phyloP scores from a whole-genome alignment of 2,888 invertebrate species.

The Epirrhoe tristata region DNA sequence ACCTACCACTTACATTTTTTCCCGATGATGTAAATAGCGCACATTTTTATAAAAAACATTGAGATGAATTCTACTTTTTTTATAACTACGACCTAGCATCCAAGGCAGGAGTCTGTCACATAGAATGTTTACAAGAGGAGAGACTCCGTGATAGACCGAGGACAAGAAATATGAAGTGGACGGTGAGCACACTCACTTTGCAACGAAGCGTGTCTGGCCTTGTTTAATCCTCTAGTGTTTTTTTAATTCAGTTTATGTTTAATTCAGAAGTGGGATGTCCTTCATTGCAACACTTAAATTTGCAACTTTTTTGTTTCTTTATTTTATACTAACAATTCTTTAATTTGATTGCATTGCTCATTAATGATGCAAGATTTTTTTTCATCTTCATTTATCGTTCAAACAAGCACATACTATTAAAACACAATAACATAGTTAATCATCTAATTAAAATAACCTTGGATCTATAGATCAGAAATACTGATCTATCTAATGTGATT shows the following conservation, averaged over 20 bases:
- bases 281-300: background rate
- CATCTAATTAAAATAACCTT: conserved; percentile 33
- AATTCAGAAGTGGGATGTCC: background rate
- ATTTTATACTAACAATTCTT: background rate
- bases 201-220: background rate
- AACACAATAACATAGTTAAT: conserved; percentile 32
- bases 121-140: background rate
- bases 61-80: no score
- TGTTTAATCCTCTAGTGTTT: background rate
- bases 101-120: background rate
- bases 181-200: background rate
- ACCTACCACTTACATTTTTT: no score
- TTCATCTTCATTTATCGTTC: background rate
- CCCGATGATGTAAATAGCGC: no score
- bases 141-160: background rate
- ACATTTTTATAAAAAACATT: no score
- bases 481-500: conserved; percentile 25
- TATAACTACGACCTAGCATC: background rate
- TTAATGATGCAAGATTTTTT: background rate
- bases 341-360: background rate
- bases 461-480: conserved; percentile 26
- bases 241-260: background rate
- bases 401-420: conserved; percentile 4
- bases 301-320: background rate
- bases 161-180: background rate